Evolutionary conservation across 2,888 invertebrate genomes (phyloP).

Genomic region (Ormyrus pomaceus): DNA sequence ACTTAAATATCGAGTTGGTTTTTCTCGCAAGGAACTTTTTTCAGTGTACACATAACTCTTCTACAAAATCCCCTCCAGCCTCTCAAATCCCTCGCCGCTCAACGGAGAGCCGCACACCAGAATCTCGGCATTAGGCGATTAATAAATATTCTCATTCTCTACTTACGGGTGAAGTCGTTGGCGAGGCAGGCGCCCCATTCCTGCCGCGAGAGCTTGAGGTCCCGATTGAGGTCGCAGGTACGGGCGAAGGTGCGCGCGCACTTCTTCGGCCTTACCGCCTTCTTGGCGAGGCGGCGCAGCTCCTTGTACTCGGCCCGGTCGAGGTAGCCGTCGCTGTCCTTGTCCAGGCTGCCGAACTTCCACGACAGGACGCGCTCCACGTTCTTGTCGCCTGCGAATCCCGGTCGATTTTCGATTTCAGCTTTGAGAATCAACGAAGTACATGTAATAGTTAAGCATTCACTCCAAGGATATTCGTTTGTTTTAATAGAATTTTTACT

Average conservation of each 20-base stretch:
- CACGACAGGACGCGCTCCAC: conserved; percentile 84
- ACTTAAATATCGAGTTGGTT: no score
- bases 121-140: no score
- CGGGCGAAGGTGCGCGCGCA: conserved; percentile 93
- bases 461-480: no score
- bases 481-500: no score
- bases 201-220: conserved; percentile 85
- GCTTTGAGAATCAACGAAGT: no score
- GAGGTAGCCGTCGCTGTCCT: conserved; percentile 85
- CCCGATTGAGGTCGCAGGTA: conserved; percentile 90
- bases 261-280: conserved; percentile 91
- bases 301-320: conserved; percentile 90
- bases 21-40: no score
- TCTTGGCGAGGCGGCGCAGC: conserved; percentile 88
- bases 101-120: no score
- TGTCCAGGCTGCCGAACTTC: conserved; percentile 93
- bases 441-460: no score
- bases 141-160: neutral
- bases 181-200: conserved; percentile 94
- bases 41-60: no score
- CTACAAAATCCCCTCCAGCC: no score
- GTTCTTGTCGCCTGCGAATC: conserved; percentile 68
- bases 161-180: conserved; percentile 90
- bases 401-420: no score
- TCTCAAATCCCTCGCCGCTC: no score